Percentiles rank a stretch among this genome's conserved stretches.
Conservation (phyloP, 2,113 vertebrate species). For the Cyprinus carpio region DNA sequence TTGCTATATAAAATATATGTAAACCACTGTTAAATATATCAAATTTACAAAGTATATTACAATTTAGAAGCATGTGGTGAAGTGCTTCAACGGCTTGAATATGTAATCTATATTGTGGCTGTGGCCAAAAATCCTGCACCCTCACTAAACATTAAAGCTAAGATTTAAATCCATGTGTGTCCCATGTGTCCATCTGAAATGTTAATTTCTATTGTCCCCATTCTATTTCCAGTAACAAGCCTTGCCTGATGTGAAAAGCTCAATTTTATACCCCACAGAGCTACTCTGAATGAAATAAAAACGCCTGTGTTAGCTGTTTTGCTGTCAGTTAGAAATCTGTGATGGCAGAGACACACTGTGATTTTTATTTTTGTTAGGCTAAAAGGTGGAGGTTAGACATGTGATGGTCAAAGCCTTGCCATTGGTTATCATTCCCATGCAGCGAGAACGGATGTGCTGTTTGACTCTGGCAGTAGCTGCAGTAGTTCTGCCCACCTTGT, state of each 20-base stretch:
- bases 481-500: slow-evolving; percentile 97
- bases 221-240: slow-evolving; percentile 12
- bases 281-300: slow-evolving; percentile 67
- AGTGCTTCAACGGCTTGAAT: background rate
- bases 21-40: slow-evolving; percentile 45
- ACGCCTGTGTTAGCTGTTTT: slow-evolving; percentile 45
- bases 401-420: slow-evolving; percentile 68
- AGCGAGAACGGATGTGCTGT: slow-evolving; percentile 52
- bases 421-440: slow-evolving; percentile 58
- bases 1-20: background rate
- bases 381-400: slow-evolving; percentile 61
- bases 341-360: slow-evolving; percentile 44
- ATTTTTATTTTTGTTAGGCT: slow-evolving; percentile 55
- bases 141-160: background rate
- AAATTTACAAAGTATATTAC: slow-evolving; percentile 67
- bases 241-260: slow-evolving; percentile 15
- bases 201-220: background rate
- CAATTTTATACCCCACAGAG: slow-evolving; percentile 73
- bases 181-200: slow-evolving; percentile 12
- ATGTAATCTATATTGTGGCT: background rate
- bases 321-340: slow-evolving; percentile 38
- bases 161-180: background rate
- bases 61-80: slow-evolving; percentile 40
- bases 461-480: slow-evolving; percentile 75
- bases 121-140: background rate